Evolutionary conservation across 2,797 vertebrate genomes (phyloP).

Genomic region (Gallinago nigripennis): DNA sequence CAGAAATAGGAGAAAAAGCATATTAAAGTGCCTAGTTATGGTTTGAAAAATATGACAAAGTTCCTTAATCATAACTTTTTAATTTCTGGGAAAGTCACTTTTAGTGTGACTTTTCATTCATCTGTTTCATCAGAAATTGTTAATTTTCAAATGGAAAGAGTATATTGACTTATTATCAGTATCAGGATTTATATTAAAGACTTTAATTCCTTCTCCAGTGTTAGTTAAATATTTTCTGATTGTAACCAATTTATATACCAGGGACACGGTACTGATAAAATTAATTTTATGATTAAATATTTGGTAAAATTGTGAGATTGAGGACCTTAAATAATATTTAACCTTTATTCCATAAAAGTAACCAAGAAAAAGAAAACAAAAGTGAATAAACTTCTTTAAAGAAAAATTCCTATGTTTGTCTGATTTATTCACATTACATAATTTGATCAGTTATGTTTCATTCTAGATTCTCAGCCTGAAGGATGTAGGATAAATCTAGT

Average conservation of each 20-base stretch:
- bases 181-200: not conserved
- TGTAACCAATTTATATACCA: not conserved
- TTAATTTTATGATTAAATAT: not conserved
- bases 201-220: not conserved
- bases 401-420: not conserved
- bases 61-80: not conserved
- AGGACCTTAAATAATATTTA: not conserved
- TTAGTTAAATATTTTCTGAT: not conserved
- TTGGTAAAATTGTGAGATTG: not conserved
- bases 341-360: not conserved
- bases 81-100: not conserved
- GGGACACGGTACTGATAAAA: not conserved
- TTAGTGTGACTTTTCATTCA: not conserved
- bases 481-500: not conserved
- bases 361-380: not conserved
- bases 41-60: not conserved
- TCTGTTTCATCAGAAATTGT: not conserved
- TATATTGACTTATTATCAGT: not conserved
- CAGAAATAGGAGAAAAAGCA: not conserved
- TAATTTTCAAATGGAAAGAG: not conserved
- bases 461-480: not conserved
- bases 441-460: not conserved
- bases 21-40: not conserved
- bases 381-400: not conserved
- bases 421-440: not conserved